Conservation (phyloP, 2,797 vertebrate genomes). For the Rhadinocentrus ornatus region DNA sequence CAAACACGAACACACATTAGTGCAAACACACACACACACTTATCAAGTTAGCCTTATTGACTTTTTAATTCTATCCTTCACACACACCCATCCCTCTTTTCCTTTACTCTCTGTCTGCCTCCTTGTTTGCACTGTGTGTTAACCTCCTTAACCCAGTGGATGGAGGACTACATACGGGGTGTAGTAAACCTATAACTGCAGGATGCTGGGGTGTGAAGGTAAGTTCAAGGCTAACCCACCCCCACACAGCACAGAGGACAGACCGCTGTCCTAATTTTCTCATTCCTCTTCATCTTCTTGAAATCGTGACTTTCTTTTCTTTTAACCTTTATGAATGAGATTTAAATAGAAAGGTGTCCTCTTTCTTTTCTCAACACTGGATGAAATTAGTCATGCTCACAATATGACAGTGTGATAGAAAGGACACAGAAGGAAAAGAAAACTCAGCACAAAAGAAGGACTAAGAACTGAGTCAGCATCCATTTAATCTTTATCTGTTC, state of each 20-base stretch:
- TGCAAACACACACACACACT: slow-evolving; percentile 44
- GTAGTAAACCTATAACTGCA: slow-evolving; percentile 29
- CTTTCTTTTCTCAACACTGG: slow-evolving; percentile 11
- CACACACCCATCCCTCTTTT: slow-evolving; percentile 26
- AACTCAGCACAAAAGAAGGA: slow-evolving; percentile 36
- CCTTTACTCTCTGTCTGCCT: slow-evolving; percentile 4
- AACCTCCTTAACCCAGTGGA: slow-evolving; percentile 37
- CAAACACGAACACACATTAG: slow-evolving; percentile 39
- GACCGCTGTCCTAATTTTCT: slow-evolving; percentile 38
- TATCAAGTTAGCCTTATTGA: slow-evolving; percentile 63
- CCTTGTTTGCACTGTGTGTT: slow-evolving; percentile 36
- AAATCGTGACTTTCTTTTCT: slow-evolving; percentile 13
- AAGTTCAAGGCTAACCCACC: slow-evolving; percentile 36
- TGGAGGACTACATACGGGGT: slow-evolving; percentile 1
- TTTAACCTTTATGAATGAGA: slow-evolving; percentile 26
- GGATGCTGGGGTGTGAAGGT: slow-evolving; percentile 25
- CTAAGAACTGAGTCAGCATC: slow-evolving; percentile 18
- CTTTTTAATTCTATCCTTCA: slow-evolving; percentile 63
- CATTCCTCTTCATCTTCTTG: slow-evolving; percentile 11
- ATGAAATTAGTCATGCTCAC: slow-evolving; percentile 49
- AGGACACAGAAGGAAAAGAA: slow-evolving; percentile 36
- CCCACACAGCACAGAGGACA: slow-evolving; percentile 31
- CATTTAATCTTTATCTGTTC: slow-evolving; percentile 45
- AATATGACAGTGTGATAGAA: slow-evolving; percentile 35
- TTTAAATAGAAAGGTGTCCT: slow-evolving; percentile 22